These are phyloP conservation scores for Drosophila bunnanda DNA, from an alignment of 2,888 invertebrate species.

Conservation along the genomic window DNA sequence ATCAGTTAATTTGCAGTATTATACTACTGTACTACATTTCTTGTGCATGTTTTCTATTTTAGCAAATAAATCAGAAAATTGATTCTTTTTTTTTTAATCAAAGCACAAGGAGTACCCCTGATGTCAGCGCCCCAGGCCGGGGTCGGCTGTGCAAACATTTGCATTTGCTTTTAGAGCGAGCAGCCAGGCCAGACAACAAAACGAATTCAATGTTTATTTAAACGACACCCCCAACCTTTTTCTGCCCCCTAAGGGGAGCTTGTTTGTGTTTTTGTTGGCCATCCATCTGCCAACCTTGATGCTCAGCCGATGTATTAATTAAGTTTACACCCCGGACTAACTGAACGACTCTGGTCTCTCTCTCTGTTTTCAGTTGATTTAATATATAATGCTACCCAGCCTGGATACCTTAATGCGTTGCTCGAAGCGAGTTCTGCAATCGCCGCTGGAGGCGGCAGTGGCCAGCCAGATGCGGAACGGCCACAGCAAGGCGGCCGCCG, in stretches of 20 bases:
- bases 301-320: conserved; percentile 20
- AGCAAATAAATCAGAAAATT: conserved; percentile 2
- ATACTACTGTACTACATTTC: not conserved
- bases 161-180: conserved; percentile 71
- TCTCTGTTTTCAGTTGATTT: conserved; percentile 70
- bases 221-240: conserved; percentile 35
- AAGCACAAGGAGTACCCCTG: conserved; percentile 41
- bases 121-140: conserved; percentile 5
- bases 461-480: conserved; percentile 63
- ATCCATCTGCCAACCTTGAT: conserved; percentile 42
- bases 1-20: not conserved
- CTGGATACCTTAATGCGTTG: conserved; percentile 85
- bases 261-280: conserved; percentile 32
- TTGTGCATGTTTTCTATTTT: conserved; percentile 3
- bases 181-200: conserved; percentile 38
- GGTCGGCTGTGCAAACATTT: conserved; percentile 54
- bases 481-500: conserved; percentile 60
- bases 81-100: not conserved
- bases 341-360: not conserved
- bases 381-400: conserved; percentile 84
- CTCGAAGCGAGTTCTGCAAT: conserved; percentile 83
- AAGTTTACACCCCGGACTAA: conserved; percentile 37
- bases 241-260: not conserved
- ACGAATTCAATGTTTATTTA: conserved; percentile 68
- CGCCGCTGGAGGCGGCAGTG: conserved; percentile 71